Percentiles rank a stretch among this genome's conserved stretches.
Evolutionary conservation across 2,113 vertebrate species (phyloP).

Genomic region (Hemicordylus capensis): DNA sequence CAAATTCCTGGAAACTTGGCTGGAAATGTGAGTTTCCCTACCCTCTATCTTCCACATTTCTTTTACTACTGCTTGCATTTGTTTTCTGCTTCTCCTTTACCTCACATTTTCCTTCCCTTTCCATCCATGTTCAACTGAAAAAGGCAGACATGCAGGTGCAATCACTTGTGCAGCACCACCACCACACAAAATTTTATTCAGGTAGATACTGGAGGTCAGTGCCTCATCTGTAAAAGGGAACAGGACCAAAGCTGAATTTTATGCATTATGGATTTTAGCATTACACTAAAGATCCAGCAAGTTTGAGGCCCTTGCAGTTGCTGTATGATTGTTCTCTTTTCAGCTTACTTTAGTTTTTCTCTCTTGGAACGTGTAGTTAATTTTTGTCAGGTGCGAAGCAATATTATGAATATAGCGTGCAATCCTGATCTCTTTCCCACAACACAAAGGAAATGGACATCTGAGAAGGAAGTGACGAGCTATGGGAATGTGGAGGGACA

Average conservation of each 20-base stretch:
- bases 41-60: background rate
- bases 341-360: background rate
- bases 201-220: background rate
- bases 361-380: background rate
- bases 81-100: background rate
- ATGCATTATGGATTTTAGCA: too few relatives aligned
- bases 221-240: background rate
- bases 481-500: too few relatives aligned
- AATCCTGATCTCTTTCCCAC: background rate
- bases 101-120: background rate
- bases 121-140: too few relatives aligned
- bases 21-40: background rate
- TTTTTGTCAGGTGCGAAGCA: background rate
- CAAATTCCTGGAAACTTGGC: background rate
- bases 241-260: background rate
- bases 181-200: background rate
- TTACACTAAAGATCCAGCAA: background rate
- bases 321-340: background rate
- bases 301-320: background rate
- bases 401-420: background rate
- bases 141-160: background rate
- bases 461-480: background rate
- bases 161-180: background rate
- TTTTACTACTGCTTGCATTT: background rate
- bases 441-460: background rate